Evolutionary conservation across 2,113 vertebrate species (phyloP).

Genomic region (Lonchura striata): DNA sequence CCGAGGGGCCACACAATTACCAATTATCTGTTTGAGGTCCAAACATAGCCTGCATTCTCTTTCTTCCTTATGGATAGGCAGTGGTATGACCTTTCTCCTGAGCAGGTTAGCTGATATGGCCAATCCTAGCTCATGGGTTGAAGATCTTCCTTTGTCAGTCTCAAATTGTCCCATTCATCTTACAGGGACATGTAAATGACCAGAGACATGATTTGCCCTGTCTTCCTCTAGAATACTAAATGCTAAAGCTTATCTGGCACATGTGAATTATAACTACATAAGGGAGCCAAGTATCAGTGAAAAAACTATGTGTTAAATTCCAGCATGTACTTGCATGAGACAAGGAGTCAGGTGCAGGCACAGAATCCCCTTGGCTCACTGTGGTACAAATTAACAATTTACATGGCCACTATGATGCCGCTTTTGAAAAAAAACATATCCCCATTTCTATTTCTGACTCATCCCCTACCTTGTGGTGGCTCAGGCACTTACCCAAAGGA

Average conservation of each 20-base stretch:
- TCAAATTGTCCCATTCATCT: neutral
- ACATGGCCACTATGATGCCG: neutral
- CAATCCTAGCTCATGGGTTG: neutral
- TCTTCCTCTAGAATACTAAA: neutral
- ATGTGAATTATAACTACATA: neutral
- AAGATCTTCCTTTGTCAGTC: neutral
- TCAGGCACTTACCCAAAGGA: neutral
- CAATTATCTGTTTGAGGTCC: neutral
- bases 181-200: neutral
- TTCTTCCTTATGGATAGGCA: neutral
- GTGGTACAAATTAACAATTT: neutral
- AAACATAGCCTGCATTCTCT: neutral
- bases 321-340: neutral
- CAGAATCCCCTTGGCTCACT: neutral
- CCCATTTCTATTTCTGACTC: neutral
- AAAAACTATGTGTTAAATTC: neutral
- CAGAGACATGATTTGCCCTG: neutral
- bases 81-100: neutral
- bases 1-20: neutral
- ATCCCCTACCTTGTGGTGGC: neutral
- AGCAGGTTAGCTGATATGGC: neutral
- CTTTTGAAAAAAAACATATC: neutral
- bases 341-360: neutral
- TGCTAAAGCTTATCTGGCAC: neutral
- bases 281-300: neutral